Evolutionary conservation across 2,888 invertebrate species (phyloP), one percentile per base, ranked within the genome.

Genomic region (Germaria angustata): DNA sequence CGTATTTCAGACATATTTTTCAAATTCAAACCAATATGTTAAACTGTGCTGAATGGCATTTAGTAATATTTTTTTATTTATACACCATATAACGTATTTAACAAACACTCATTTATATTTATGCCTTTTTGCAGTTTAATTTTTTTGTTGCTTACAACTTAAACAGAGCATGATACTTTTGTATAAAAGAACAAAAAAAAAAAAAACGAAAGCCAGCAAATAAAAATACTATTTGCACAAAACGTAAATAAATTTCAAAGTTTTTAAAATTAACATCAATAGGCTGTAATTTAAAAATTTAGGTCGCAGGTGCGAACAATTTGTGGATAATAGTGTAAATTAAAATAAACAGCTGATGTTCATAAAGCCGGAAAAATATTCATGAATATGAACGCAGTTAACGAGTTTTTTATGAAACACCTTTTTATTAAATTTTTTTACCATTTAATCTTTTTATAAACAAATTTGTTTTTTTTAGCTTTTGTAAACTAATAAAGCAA

Each of bases 41-140:
- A 20, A 49, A 5, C 46, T 24, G 11, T 49, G 3, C 20, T 0
- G 20, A 20, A 17, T 20, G 8, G 0, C 2, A 13, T 49, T 49
- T 49, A 22, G 13, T 24, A 22, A 13, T 11, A 49, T 13, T 24
- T 46, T 49, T 49, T 22, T 24, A 4, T 49, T 49, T 13, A 32
- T 44, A 15, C 20, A 49, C 49, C 44, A 61, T 57, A 53, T 51
- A 65, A 76, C 65, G 65, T 66, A 71, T 71, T 81, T 57, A 76
- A 59, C 65, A 66, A 76, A 61, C 59, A 81, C 76, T 66, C 59
- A 76, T 66, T 71, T 66, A 57, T 75, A 75, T 80, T n/a, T 69
- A 71, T 65, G 63, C 69, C 59, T 51, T 20, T 68, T 46, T 39
- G 17, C 49, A 66, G 22, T 20, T 51, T 59, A n/a, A n/a, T 77